Base-by-base conservation (phyloP, 2,113 vertebrate genomes). In the Cyrtonyx montezumae region DNA sequence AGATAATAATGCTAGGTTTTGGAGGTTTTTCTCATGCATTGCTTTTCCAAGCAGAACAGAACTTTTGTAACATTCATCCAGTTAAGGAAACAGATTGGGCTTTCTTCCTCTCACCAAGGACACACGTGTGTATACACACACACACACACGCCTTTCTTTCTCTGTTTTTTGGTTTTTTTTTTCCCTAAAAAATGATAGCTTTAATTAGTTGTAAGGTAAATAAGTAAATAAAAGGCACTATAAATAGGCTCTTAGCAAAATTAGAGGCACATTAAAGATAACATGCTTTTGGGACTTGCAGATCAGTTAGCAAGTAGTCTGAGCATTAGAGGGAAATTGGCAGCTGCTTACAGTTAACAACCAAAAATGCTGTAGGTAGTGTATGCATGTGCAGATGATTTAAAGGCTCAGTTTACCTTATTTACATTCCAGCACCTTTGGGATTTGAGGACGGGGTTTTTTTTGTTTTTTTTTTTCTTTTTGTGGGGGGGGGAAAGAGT, bases 191-290 rank as follows among this genome's bases (percentile, higher is more conserved):
- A 86, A 91, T 25, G 19, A 84, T 90, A 85, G 34, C 45, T 92
- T 93, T 95, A 96, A 96, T 97, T 95, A 94, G 83, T 84, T 91
- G 87, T 28, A 93, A 95, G 83, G 94, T 96, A 97, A 96, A 97
- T 94, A 97, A 95, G 91, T 92, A 89, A 95, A 96, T 80, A 96
- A 94, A 94, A 1, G 36, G 87, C 43, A 42, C 87, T 94, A 94
- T 96, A 96, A 97, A 96, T 97, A 94, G 88, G 83, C 96, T 96
- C 71, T 95, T 96, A 96, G 94, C 90, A 97, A 96, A 96, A 97
- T 96, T 94, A 94, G 89, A 94, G 96, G 76, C 96, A 91, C 88
- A 94, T 97, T 97, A 96, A 96, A 96, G 95, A 96, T 95, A 97
- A 96, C 95, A 62, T 66, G 69, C 97, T 93, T 96, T 87, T 51